These are phyloP conservation scores for Epinephelus cyanopodus DNA, from an alignment of 2,113 vertebrate genomes.

Conservation along the genomic window DNA sequence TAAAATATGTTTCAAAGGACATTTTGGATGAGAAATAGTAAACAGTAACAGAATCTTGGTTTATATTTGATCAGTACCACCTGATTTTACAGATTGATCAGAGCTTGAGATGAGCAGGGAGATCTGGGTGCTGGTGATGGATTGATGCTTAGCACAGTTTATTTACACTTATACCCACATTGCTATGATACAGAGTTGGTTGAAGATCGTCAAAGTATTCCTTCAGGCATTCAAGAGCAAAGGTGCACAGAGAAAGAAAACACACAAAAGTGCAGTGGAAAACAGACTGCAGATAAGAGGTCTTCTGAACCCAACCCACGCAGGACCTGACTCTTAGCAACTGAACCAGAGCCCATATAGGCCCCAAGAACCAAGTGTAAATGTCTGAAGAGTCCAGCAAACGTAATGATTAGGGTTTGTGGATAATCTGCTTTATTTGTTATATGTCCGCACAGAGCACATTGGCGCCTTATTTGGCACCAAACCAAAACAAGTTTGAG, in stretches of 20 bases:
- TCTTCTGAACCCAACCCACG: not conserved
- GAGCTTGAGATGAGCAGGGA: too few species aligned
- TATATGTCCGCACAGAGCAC: not conserved
- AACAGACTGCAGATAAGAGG: conserved; percentile 7
- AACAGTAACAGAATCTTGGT: too few species aligned
- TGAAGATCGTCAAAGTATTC: too few species aligned
- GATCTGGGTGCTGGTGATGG: too few species aligned
- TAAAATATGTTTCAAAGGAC: too few species aligned
- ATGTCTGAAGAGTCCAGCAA: not conserved
- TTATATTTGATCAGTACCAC: too few species aligned
- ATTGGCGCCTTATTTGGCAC: not conserved
- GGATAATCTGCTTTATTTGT: not conserved
- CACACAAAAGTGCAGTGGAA: not conserved
- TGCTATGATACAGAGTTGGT: too few species aligned
- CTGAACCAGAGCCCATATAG: not conserved
- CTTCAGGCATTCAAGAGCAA: not conserved
- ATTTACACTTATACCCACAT: too few species aligned
- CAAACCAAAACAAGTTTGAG: not conserved
- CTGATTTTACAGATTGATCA: too few species aligned
- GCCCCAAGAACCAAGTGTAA: not conserved
- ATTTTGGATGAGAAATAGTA: too few species aligned
- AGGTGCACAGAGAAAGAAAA: not conserved
- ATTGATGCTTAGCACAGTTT: too few species aligned
- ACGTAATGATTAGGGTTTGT: not conserved
- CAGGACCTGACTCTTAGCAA: not conserved